Evolutionary conservation across 2,888 invertebrate species (phyloP).

Genomic region (Pristionchus japonicus): DNA sequence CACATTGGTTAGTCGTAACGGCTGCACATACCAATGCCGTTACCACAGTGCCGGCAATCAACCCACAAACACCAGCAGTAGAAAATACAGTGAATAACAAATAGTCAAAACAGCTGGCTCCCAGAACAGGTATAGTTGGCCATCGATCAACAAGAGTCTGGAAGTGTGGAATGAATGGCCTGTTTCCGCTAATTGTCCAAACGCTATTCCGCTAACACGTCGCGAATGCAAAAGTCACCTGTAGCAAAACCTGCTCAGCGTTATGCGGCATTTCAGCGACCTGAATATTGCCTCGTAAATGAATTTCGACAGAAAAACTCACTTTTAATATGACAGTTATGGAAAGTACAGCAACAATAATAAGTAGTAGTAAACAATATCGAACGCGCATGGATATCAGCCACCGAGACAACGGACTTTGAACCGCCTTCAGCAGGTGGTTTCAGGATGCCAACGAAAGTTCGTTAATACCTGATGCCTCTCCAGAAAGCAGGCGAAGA

Average conservation of each 20-base stretch:
- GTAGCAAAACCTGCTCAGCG: background rate
- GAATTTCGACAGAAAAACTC: background rate
- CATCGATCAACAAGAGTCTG: background rate
- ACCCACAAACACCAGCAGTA: background rate
- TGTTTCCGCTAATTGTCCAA: too few species aligned
- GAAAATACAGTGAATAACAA: background rate
- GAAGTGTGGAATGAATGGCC: too few species aligned
- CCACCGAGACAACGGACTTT: background rate
- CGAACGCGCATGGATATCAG: background rate
- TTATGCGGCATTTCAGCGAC: background rate
- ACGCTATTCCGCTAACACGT: too few species aligned
- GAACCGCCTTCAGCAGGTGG: background rate
- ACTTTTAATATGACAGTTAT: background rate
- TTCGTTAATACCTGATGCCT: background rate
- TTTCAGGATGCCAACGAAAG: too few species aligned
- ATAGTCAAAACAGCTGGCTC: background rate
- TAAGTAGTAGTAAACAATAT: background rate
- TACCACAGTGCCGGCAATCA: background rate
- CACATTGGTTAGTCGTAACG: too few species aligned
- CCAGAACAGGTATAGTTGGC: background rate
- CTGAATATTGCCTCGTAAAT: background rate
- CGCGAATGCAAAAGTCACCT: background rate
- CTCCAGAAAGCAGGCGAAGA: background rate
- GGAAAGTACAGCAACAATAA: background rate
- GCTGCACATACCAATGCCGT: background rate